Percentiles rank a stretch among this genome's conserved stretches.
Evolutionary conservation across 2,797 vertebrate species (phyloP).

Genomic region (Syndactyla subalaris): DNA sequence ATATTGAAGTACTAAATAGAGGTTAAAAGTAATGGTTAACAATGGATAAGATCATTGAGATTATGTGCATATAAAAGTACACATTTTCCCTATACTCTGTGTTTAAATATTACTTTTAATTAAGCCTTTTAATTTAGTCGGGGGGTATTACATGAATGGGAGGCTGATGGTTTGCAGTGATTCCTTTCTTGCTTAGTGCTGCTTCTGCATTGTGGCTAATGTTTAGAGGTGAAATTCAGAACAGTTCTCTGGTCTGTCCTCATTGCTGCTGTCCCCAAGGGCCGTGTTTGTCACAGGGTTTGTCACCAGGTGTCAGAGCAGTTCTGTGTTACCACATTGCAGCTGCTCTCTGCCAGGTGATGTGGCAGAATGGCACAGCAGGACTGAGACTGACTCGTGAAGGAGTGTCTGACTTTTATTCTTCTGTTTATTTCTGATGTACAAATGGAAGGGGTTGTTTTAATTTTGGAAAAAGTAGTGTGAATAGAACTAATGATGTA

Average conservation of each 20-base stretch:
- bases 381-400: neutral
- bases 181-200: neutral
- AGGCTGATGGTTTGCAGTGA: too few relatives aligned
- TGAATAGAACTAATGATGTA: neutral
- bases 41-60: neutral
- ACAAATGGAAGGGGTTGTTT: neutral
- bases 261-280: neutral
- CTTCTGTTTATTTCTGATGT: neutral
- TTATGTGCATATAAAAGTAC: neutral
- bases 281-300: neutral
- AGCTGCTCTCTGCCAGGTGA: neutral
- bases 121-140: neutral
- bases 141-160: neutral
- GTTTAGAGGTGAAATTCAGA: neutral
- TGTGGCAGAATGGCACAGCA: neutral
- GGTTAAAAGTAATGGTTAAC: neutral
- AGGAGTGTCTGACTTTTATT: slow-evolving; percentile 14
- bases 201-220: neutral
- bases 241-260: neutral
- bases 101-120: neutral
- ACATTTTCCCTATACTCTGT: neutral
- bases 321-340: neutral
- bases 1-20: neutral
- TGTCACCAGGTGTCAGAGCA: slow-evolving; percentile 66
- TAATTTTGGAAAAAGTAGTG: neutral